Base-by-base conservation (phyloP, 1,140 invertebrate genomes). In the Teleopsis dalmanni region DNA sequence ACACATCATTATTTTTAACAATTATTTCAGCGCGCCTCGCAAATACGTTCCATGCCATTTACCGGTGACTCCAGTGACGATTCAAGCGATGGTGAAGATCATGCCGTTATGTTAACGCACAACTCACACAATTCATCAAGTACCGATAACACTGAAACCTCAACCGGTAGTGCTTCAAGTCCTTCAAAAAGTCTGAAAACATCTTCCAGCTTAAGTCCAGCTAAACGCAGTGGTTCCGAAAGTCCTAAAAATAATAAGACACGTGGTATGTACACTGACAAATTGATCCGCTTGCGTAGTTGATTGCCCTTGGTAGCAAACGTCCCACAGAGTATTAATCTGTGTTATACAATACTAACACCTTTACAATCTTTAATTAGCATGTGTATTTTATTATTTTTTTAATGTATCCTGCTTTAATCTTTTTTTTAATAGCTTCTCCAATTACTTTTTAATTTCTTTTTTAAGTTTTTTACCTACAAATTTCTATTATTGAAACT, bases 41-140 rank as follows among this genome's bases (percentile, higher is more conserved):
- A 95, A 75, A 96, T 97, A 55, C 78, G 92, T 54, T 94, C 89
- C 9, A 90, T 94, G 78, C 92, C 93, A 10, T 96, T 97, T 63
- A 90, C 86, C 27, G 92, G 91, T 3, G 92, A 96, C 56, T 93
- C 90, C n/a, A 91, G 88, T 2, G 91, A 95, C 63, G 91, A 93
- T 54, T 95, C 91, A 4, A 91, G 89, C 34, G 90, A 94, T 64
- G 91, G 91, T 14, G 91, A 93, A 71, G 85, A 87, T 57, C 72
- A 51, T 59, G 74, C 41, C 58, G 65, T 53, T 62, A 75, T 63
- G 73, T 65, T 65, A 55, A 68, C 57, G 55, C 74, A 49, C 45
- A 70, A 71, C 31, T 71, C 68, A 54, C 68, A 71, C 53, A 69
- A 71, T 49, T 70, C 67, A 18, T 65, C 67, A 16, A 71, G 73